phyloP scores from a whole-genome alignment of 2,888 invertebrate genomes.

The Calameuta pallipes region DNA sequence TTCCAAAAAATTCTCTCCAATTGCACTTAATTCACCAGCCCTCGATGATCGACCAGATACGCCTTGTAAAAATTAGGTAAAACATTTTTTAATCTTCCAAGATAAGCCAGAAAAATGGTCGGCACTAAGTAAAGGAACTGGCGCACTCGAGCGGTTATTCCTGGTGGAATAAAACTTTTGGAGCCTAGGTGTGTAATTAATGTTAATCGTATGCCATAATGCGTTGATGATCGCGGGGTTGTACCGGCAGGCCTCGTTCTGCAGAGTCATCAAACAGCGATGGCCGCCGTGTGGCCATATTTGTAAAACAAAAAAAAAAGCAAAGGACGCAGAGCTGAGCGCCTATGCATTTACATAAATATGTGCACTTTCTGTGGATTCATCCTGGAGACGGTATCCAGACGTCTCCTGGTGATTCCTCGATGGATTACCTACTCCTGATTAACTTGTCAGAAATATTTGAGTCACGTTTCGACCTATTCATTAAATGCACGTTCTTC shows the following conservation, averaged over 20 bases:
- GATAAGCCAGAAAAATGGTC: background rate
- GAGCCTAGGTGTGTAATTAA: constrained; percentile 30
- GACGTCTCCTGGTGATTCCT: constrained; percentile 31
- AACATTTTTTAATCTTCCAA: background rate
- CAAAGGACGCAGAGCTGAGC: constrained; percentile 17
- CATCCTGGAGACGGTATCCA: constrained; percentile 37
- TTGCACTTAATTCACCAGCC: background rate
- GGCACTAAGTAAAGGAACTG: background rate
- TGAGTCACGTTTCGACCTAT: constrained; percentile 60
- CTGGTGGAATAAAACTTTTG: background rate
- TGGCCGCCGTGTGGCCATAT: constrained; percentile 43
- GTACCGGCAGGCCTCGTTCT: constrained; percentile 17
- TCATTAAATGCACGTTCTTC: constrained; percentile 45
- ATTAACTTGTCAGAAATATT: constrained; percentile 64
- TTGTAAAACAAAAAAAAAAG: constrained; percentile 42
- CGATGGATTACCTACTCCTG: constrained; percentile 45
- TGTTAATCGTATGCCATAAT: constrained; percentile 44
- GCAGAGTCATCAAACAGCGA: constrained; percentile 50
- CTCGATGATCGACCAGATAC: background rate
- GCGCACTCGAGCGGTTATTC: background rate
- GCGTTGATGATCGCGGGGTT: constrained; percentile 36
- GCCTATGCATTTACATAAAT: constrained; percentile 56
- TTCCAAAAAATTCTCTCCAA: background rate
- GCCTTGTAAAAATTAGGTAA: background rate
- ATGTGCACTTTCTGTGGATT: constrained; percentile 56